Conservation (phyloP, 2,888 invertebrate species). For the Melieria picta region DNA sequence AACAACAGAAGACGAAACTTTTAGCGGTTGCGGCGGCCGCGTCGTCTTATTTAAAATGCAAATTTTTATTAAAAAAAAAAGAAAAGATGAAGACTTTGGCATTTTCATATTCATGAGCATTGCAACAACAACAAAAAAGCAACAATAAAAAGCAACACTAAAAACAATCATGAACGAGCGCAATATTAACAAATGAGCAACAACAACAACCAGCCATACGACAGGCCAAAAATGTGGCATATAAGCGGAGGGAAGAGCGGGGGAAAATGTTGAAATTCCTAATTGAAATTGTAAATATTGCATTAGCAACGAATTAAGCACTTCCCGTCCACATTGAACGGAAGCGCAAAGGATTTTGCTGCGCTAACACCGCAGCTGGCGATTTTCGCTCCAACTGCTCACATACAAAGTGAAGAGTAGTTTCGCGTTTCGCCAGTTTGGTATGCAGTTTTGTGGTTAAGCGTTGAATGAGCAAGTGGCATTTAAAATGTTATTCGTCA, state of each 20-base stretch:
- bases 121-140: constrained; percentile 22
- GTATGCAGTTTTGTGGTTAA: no score
- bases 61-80: constrained; percentile 24
- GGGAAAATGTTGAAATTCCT: neutral
- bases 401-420: no score
- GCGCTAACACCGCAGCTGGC: no score
- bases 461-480: no score
- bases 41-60: constrained; percentile 31
- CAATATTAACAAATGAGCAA: constrained; percentile 5
- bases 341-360: neutral
- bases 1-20: neutral
- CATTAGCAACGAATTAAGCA: neutral
- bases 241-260: no score
- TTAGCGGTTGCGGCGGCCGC: constrained; percentile 14
- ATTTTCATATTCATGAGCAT: constrained; percentile 28
- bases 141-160: constrained; percentile 2
- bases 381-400: no score
- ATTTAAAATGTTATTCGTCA: no score
- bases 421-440: no score
- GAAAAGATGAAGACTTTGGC: neutral
- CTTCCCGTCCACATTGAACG: neutral
- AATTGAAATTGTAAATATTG: neutral
- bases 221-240: no score
- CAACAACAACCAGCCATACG: neutral
- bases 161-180: neutral